Percentiles rank a stretch among this genome's conserved stretches.
These are phyloP conservation scores for Biston betularia DNA, from an alignment of 2,888 invertebrate species.

Conservation along the genomic window DNA sequence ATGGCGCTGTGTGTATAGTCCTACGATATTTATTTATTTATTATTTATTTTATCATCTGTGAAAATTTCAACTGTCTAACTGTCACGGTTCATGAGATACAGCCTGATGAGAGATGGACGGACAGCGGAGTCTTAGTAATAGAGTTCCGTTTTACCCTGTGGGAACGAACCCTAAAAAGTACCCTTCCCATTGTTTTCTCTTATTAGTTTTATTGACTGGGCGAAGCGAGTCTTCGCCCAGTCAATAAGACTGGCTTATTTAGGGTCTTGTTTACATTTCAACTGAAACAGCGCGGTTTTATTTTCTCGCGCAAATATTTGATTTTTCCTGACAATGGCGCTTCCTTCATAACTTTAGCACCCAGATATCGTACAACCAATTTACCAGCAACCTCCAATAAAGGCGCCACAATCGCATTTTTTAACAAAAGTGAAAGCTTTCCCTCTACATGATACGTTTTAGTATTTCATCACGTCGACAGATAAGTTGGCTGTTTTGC, in stretches of 20 bases:
- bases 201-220: background rate
- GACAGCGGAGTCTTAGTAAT: too few relatives aligned
- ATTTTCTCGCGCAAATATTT: slow-evolving; percentile 7
- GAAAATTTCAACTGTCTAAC: too few relatives aligned
- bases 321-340: slow-evolving; percentile 9
- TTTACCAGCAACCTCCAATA: background rate
- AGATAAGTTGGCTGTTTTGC: background rate
- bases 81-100: too few relatives aligned
- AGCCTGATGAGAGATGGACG: too few relatives aligned
- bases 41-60: too few relatives aligned
- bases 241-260: background rate
- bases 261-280: background rate
- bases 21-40: too few relatives aligned
- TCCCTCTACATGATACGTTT: background rate
- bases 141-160: too few relatives aligned
- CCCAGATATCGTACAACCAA: background rate
- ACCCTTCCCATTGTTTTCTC: too few relatives aligned
- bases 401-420: slow-evolving; percentile 4
- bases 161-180: too few relatives aligned
- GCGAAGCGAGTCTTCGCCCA: background rate
- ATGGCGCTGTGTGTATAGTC: too few relatives aligned
- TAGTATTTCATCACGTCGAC: background rate
- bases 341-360: slow-evolving; percentile 10
- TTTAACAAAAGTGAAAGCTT: background rate
- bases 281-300: background rate